A percentile compares a stretch with the other conserved stretches of the same genome.
Evolutionary conservation across 2,888 invertebrate genomes (phyloP).

Genomic region (Caenorhabditis macrosperma): DNA sequence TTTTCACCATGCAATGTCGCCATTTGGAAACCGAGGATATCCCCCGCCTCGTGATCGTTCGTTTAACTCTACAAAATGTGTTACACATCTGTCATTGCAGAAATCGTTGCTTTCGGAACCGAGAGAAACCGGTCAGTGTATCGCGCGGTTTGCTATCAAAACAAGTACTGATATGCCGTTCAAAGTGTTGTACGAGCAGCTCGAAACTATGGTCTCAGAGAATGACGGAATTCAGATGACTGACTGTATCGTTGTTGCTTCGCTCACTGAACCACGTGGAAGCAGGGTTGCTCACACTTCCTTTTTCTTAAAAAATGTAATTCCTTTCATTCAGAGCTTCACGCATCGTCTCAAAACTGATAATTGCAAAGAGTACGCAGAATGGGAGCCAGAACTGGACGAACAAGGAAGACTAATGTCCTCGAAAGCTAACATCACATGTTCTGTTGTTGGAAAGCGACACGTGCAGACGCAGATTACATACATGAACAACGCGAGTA

Average conservation of each 20-base stretch:
- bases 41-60: slow-evolving; percentile 29
- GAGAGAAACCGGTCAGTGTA: slow-evolving; percentile 28
- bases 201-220: slow-evolving; percentile 27
- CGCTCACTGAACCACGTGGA: slow-evolving; percentile 7
- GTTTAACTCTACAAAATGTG: no score
- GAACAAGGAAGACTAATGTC: slow-evolving; percentile 22
- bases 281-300: no score
- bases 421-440: slow-evolving; percentile 25
- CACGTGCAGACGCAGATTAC: slow-evolving; percentile 41
- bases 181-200: slow-evolving; percentile 5
- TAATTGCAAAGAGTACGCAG: slow-evolving; percentile 35
- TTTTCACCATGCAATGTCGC: slow-evolving; percentile 44
- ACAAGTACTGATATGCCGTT: slow-evolving; percentile 37
- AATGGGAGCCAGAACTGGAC: slow-evolving; percentile 41
- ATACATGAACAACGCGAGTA: slow-evolving; percentile 34
- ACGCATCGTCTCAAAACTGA: slow-evolving; percentile 26
- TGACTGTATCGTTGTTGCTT: slow-evolving; percentile 28
- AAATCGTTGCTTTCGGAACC: slow-evolving; percentile 36
- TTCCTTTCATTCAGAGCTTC: slow-evolving; percentile 7
- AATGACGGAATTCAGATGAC: slow-evolving; percentile 40
- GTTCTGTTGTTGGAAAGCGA: slow-evolving; percentile 29
- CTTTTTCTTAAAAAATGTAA: background rate
- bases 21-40: slow-evolving; percentile 37
- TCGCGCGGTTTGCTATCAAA: slow-evolving; percentile 44
- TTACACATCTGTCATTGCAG: no score